These are phyloP conservation scores for Sebastiscus albofasciatus DNA, from an alignment of 2,797 vertebrate species.

Conservation along the genomic window DNA sequence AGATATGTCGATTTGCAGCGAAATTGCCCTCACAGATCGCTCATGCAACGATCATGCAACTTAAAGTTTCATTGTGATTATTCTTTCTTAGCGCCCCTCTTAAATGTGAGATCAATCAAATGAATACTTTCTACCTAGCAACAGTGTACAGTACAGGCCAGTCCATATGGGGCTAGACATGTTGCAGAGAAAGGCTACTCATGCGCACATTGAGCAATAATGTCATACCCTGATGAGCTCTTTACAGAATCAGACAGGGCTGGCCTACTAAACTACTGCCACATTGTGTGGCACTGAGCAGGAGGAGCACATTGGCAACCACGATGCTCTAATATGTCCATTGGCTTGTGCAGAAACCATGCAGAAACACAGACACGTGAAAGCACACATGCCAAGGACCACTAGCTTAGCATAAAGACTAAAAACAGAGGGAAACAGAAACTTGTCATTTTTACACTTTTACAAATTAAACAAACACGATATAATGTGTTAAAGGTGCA, in stretches of 20 bases:
- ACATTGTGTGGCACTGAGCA: constrained; percentile 12
- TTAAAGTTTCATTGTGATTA: not conserved
- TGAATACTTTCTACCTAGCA: constrained; percentile 63
- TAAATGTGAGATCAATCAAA: not conserved
- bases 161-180: constrained; percentile 65
- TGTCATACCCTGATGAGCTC: constrained; percentile 66
- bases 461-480: too few relatives aligned
- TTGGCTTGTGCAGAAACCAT: not conserved
- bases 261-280: constrained; percentile 64
- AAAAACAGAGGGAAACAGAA: too few relatives aligned
- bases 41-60: not conserved
- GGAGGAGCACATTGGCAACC: constrained; percentile 31
- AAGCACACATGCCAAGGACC: not conserved
- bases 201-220: constrained; percentile 72
- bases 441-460: too few relatives aligned
- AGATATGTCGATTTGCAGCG: not conserved
- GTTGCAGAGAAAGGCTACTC: constrained; percentile 67
- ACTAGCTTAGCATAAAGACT: too few relatives aligned
- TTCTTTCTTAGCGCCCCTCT: not conserved
- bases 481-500: too few relatives aligned
- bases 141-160: constrained; percentile 65
- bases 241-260: constrained; percentile 59
- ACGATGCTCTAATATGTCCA: constrained; percentile 10
- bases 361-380: not conserved
- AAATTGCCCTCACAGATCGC: constrained; percentile 2